phyloP scores from a whole-genome alignment of 2,113 vertebrate species.

The Tupaia chinensis region DNA sequence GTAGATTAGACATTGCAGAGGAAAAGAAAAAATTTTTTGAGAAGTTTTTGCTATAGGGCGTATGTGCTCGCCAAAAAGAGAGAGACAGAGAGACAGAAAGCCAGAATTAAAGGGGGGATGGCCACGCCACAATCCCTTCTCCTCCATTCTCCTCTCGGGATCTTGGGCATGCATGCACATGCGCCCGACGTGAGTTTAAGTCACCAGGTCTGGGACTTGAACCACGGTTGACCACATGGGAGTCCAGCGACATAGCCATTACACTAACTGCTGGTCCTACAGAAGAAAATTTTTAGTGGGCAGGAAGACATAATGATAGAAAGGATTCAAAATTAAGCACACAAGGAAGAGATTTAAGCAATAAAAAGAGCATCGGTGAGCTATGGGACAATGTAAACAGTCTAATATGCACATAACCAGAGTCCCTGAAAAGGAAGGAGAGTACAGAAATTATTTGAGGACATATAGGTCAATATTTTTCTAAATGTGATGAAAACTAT shows the following conservation, averaged over 20 bases:
- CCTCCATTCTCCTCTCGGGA: too few species aligned
- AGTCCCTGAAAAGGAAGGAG: not conserved
- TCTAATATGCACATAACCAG: not conserved
- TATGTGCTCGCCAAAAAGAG: too few species aligned
- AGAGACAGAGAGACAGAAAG: too few species aligned
- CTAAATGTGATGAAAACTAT: conserved; percentile 25
- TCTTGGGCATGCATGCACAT: too few species aligned
- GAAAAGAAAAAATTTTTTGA: not conserved
- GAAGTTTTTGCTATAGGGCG: too few species aligned
- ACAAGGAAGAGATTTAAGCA: not conserved
- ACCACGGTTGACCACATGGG: too few species aligned
- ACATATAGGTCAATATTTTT: not conserved
- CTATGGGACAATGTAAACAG: not conserved
- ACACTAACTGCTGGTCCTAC: too few species aligned
- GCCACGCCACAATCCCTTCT: too few species aligned
- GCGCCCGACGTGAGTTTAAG: too few species aligned
- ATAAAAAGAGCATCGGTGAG: not conserved
- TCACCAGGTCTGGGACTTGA: too few species aligned
- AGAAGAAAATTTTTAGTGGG: not conserved
- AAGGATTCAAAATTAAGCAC: conserved; percentile 36
- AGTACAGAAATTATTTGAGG: conserved; percentile 25
- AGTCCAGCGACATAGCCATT: too few species aligned
- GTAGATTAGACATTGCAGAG: conserved; percentile 5
- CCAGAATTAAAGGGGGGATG: too few species aligned
- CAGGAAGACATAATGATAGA: not conserved